Percentiles rank a stretch among this genome's conserved stretches.
Conservation (phyloP, 2,113 vertebrate species). For the Lophura nycthemera region DNA sequence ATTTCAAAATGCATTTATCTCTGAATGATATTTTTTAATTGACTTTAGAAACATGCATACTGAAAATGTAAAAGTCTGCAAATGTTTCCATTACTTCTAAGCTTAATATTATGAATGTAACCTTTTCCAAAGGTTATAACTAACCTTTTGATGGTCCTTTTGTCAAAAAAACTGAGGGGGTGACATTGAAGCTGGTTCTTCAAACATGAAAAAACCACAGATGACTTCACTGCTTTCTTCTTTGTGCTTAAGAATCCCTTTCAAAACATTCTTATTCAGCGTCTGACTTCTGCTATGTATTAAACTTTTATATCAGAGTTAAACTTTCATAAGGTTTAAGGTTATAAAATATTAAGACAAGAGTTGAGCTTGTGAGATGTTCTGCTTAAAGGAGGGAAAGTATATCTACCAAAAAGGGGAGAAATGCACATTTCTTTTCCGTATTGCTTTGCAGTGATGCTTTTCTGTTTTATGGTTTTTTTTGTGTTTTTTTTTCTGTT, state of each 20-base stretch:
- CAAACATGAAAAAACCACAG: conserved; percentile 69
- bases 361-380: conserved; percentile 33
- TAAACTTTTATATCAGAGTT: conserved; percentile 77
- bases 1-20: background rate
- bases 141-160: conserved; percentile 6
- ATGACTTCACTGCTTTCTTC: conserved; percentile 44
- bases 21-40: background rate
- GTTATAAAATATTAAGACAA: conserved; percentile 79
- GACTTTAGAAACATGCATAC: background rate
- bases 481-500: background rate
- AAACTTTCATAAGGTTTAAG: conserved; percentile 79
- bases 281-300: conserved; percentile 55
- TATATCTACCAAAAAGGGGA: background rate
- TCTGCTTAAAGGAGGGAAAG: conserved; percentile 36
- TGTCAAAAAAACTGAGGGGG: conserved; percentile 1
- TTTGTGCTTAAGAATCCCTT: conserved; percentile 37
- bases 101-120: conserved; percentile 1
- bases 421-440: background rate
- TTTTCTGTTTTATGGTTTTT: background rate
- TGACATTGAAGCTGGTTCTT: conserved; percentile 37
- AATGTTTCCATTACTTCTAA: background rate
- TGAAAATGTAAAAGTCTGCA: background rate
- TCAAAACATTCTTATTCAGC: conserved; percentile 66
- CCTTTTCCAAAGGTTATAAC: conserved; percentile 35
- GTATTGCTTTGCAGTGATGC: background rate